Evolutionary conservation across 2,888 invertebrate species (phyloP).

Genomic region (Pachliopta kotzebuea): DNA sequence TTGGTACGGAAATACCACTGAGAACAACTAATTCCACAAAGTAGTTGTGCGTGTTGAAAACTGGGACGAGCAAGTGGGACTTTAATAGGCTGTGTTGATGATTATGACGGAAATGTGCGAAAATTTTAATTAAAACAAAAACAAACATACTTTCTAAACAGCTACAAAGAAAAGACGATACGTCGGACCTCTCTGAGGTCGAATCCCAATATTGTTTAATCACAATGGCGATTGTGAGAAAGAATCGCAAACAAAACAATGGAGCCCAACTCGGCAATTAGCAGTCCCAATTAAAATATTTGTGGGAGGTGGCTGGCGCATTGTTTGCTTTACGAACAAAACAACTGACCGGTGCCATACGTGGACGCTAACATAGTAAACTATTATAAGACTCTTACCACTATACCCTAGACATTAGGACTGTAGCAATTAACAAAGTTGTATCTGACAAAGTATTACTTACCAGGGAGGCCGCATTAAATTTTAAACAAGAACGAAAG

Average conservation of each 20-base stretch:
- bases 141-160: conserved; percentile 37
- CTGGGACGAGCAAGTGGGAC: too few species aligned
- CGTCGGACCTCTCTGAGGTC: conserved; percentile 67
- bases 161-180: conserved; percentile 51
- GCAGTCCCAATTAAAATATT: conserved; percentile 70
- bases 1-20: too few species aligned
- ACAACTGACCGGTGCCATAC: conserved; percentile 43
- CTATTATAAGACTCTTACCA: neutral
- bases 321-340: conserved; percentile 49
- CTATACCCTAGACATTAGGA: neutral
- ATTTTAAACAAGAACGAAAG: too few species aligned
- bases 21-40: too few species aligned
- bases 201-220: conserved; percentile 75
- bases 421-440: too few species aligned
- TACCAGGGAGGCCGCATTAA: too few species aligned
- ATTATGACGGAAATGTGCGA: neutral
- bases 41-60: too few species aligned
- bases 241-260: conserved; percentile 67
- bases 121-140: neutral
- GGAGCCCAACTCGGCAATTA: conserved; percentile 69
- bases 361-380: conserved; percentile 22
- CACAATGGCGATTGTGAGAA: conserved; percentile 78
- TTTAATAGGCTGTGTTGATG: too few species aligned
- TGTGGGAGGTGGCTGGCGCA: conserved; percentile 50
- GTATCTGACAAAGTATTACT: too few species aligned